Percentiles rank a stretch among this genome's conserved stretches.
These are phyloP conservation scores for Drosophila pruinosa DNA, from an alignment of 1,140 invertebrate genomes.

Conservation along the genomic window DNA sequence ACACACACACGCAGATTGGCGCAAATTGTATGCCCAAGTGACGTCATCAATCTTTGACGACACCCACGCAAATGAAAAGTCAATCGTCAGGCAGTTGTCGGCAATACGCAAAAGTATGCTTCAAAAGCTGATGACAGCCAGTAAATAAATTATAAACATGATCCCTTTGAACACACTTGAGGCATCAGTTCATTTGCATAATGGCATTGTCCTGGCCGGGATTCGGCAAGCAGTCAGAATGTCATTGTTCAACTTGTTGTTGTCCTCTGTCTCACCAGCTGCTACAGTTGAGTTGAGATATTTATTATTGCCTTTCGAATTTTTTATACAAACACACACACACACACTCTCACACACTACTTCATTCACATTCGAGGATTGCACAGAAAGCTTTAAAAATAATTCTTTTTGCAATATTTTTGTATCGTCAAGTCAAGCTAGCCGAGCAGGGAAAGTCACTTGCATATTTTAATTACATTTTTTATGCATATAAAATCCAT, in stretches of 20 bases:
- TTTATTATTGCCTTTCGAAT: conserved; percentile 1
- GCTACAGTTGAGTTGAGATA: not conserved
- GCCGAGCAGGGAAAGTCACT: conserved; percentile 1
- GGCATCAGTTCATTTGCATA: conserved; percentile 67
- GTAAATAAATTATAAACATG: conserved; percentile 79
- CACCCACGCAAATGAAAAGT: conserved; percentile 31
- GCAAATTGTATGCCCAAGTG: conserved; percentile 20
- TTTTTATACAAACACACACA: not conserved
- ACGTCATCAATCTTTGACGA: conserved; percentile 62
- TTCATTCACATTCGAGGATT: not conserved
- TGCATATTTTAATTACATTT: conserved; percentile 23
- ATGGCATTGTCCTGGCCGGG: conserved; percentile 53
- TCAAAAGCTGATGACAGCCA: conserved; percentile 65
- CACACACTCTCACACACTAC: not conserved
- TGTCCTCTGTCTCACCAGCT: not conserved
- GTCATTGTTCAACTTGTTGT: not conserved
- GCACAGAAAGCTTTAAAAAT: not conserved
- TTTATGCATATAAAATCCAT: conserved; percentile 7
- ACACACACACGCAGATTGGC: not conserved
- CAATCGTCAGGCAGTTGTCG: conserved; percentile 38
- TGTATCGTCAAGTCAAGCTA: not conserved
- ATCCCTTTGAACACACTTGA: conserved; percentile 71
- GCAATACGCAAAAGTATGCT: conserved; percentile 13
- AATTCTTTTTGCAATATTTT: no score
- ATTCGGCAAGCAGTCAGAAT: not conserved